Evolutionary conservation across 2,113 vertebrate genomes (phyloP), one percentile per base, ranked within the genome.

Genomic region (Lepus americanus): DNA sequence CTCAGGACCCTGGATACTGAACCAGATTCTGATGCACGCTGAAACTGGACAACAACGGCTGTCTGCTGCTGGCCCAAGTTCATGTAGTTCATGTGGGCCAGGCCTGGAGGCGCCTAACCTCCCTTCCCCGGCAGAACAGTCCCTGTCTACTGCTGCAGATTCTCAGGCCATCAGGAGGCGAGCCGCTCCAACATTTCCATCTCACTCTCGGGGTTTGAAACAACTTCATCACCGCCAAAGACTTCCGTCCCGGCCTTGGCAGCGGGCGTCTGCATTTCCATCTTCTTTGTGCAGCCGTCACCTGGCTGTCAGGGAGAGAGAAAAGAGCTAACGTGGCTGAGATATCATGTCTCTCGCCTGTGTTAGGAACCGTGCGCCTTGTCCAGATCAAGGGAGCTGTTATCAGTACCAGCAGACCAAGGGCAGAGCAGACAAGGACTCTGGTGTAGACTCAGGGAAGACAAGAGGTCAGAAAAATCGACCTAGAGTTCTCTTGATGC

Each of bases 321-420:
- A 78, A 81, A 93, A 94, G 89, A 91, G 92, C 66, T 61, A 73
- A 51, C 16, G 69, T 49, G 80, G 82, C 94, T 69, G 33, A 6
- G 44, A 44, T 83, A 73, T 14, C 5, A 0, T 66, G 5, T 80
- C 90, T 96, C 82, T 79, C 70, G 69, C 77, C 36, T 82, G 73
- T 94, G 31, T 78, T 33, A 84, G 23, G 94, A 92, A 51, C 33
- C 67, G 14, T 0, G 0, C 92, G 72, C 13, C 94, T 97, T 0
- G 0, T 93, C 53, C 73, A 78, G 81, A 95, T 94, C 83, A 64
- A 94, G 81, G 81, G 33, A 85, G 36, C 78, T 95, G 3, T 96
- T 95, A 94, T 53, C 44, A 14, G 16, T 5, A n/a, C 74, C n/a
- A 76, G 36, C 77, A 82, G 95, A 67, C 66, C 39, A 10, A 95